phyloP scores from a whole-genome alignment of 1,140 invertebrate species.

The Lycorma delicatula region DNA sequence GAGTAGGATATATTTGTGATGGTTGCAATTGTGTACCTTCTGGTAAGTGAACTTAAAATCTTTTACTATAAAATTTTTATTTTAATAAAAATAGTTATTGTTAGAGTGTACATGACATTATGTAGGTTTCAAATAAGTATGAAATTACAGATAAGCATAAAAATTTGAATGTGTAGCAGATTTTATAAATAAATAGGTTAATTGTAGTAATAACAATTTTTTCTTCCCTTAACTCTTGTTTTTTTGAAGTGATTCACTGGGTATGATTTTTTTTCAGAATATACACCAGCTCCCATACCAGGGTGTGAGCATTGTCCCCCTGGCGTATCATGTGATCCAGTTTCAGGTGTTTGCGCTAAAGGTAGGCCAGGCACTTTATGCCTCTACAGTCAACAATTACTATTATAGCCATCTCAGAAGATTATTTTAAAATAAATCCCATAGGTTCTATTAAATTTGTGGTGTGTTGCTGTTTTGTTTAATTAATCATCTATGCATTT shows the following conservation, averaged over 20 bases:
- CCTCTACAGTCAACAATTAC: not conserved
- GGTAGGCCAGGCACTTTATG: conserved; percentile 47
- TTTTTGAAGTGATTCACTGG: not conserved
- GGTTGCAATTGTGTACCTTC: conserved; percentile 52
- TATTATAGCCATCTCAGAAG: not conserved
- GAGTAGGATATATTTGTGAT: conserved; percentile 48
- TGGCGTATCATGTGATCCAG: conserved; percentile 61
- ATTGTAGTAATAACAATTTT: too few species aligned
- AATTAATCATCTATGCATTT: too few species aligned
- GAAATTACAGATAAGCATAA: too few species aligned
- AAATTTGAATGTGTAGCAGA: too few species aligned
- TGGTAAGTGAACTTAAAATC: too few species aligned
- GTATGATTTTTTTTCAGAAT: not conserved
- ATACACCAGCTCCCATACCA: conserved; percentile 20
- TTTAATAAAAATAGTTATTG: too few species aligned
- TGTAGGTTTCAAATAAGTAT: too few species aligned
- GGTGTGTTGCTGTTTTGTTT: conserved; percentile 36
- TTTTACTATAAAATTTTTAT: too few species aligned
- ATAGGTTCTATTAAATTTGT: not conserved
- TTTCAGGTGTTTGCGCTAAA: conserved; percentile 67
- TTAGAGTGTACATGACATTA: too few species aligned
- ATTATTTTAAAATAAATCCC: too few species aligned
- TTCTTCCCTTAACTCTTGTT: too few species aligned
- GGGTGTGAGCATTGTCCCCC: conserved; percentile 65
- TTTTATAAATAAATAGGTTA: too few species aligned